These are phyloP conservation scores for Bombus pascuorum DNA, from an alignment of 1,140 invertebrate species.

Conservation along the genomic window DNA sequence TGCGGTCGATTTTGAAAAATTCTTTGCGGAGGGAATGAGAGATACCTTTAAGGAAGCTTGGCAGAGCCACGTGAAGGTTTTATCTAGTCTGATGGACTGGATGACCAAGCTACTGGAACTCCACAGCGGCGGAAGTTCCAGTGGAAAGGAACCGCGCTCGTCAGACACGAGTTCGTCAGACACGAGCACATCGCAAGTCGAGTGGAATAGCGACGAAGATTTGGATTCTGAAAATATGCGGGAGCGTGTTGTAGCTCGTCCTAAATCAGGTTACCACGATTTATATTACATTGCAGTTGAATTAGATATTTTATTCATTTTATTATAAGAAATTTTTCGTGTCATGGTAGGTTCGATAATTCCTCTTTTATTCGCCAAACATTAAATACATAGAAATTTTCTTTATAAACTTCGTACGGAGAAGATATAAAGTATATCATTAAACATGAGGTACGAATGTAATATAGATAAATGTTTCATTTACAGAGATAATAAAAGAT, in stretches of 20 bases:
- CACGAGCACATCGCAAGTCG: neutral
- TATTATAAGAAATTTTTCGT: too few species aligned
- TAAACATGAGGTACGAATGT: neutral
- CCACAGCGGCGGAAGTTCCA: neutral
- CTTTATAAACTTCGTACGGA: too few species aligned
- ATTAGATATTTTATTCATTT: neutral
- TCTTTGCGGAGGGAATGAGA: slow-evolving; percentile 38
- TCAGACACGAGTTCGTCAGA: neutral
- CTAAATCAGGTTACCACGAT: slow-evolving; percentile 1
- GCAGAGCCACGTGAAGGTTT: slow-evolving; percentile 37
- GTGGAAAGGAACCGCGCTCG: neutral
- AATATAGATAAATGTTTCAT: neutral
- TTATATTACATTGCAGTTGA: neutral
- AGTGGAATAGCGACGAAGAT: slow-evolving; percentile 7
- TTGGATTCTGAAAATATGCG: neutral
- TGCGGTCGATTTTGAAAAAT: slow-evolving; percentile 16
- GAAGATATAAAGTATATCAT: too few species aligned
- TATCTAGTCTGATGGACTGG: slow-evolving; percentile 28
- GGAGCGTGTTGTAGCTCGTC: neutral
- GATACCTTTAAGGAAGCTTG: slow-evolving; percentile 35
- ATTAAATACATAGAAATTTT: too few species aligned
- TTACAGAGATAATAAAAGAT: slow-evolving; percentile 39
- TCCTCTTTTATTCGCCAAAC: too few species aligned
- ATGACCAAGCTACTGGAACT: slow-evolving; percentile 48
- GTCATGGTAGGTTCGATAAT: too few species aligned